Evolutionary conservation across 1,140 invertebrate genomes (phyloP).

Genomic region (Neodiprion virginianus): DNA sequence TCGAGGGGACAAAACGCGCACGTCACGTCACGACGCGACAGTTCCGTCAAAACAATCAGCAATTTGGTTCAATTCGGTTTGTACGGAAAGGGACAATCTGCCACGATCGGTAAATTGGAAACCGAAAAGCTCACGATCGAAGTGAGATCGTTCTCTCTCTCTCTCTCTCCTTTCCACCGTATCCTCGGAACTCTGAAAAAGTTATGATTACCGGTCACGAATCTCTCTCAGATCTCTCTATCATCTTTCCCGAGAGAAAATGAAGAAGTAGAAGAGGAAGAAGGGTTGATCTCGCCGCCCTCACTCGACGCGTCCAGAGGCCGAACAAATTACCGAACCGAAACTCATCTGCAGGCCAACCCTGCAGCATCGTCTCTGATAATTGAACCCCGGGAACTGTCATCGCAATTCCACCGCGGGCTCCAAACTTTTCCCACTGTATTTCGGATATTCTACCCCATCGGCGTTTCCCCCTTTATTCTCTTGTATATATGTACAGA

Average conservation of each 20-base stretch:
- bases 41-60: no score
- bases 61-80: no score
- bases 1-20: background rate
- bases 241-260: background rate
- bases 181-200: background rate
- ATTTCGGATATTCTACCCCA: background rate
- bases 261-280: background rate
- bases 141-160: no score
- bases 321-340: background rate
- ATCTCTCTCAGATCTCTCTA: background rate
- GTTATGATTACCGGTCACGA: conserved; percentile 2
- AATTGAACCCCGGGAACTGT: background rate
- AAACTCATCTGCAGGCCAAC: background rate
- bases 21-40: no score
- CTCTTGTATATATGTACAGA: background rate
- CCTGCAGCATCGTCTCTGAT: background rate
- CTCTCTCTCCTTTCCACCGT: background rate
- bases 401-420: background rate
- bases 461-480: background rate
- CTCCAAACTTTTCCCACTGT: background rate
- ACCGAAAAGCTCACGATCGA: background rate
- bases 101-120: background rate
- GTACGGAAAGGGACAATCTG: no score
- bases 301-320: background rate
- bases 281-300: background rate